Percentiles rank a stretch among this genome's conserved stretches.
Evolutionary conservation across 2,888 invertebrate genomes (phyloP).

Genomic region (Leptopilina myrica): DNA sequence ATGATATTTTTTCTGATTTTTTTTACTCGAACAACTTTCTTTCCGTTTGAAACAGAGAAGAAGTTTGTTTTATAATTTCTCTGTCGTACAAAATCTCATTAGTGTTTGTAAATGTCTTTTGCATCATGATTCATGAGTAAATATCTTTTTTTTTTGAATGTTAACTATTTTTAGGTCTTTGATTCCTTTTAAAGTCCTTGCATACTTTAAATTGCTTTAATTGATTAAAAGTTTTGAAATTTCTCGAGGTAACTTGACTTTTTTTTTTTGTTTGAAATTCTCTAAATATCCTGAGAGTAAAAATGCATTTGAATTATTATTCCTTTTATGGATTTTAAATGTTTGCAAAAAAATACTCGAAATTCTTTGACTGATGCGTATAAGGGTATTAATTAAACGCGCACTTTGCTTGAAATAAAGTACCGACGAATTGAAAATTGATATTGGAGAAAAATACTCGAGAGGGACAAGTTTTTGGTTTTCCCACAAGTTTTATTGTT

Average conservation of each 20-base stretch:
- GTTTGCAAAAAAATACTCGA: neutral
- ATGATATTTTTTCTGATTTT: neutral
- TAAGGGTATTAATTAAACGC: neutral
- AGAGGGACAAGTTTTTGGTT: too few species aligned
- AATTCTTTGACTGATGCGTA: neutral
- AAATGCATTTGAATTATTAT: neutral
- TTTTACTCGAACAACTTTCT: neutral
- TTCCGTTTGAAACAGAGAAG: too few species aligned
- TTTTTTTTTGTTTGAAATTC: neutral
- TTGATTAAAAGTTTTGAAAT: constrained; percentile 15
- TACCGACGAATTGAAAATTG: too few species aligned
- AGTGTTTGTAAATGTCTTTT: neutral
- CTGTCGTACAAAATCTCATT: too few species aligned
- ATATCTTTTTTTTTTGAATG: neutral
- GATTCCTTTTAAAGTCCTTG: neutral
- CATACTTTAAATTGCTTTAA: constrained; percentile 4
- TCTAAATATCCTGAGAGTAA: neutral
- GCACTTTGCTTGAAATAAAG: too few species aligned
- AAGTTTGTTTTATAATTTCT: too few species aligned
- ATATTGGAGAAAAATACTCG: too few species aligned
- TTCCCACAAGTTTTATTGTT: neutral
- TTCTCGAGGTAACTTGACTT: neutral
- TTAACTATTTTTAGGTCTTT: neutral
- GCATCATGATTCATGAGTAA: neutral
- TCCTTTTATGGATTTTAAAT: neutral